phyloP scores from a whole-genome alignment of 2,888 invertebrate species.

The Campoplex nolae region DNA sequence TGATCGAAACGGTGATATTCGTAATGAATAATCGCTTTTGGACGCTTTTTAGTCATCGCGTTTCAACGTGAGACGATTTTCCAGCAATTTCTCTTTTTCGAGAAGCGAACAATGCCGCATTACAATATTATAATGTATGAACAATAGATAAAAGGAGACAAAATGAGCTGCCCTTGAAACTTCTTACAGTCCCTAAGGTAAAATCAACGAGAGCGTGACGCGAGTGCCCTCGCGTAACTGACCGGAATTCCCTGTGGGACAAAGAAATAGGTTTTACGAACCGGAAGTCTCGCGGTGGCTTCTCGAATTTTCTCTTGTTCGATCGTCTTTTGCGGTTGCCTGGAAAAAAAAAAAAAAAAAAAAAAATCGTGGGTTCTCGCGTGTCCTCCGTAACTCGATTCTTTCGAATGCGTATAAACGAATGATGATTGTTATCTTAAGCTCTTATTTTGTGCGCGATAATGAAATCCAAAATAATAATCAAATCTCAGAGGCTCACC shows the following conservation, averaged over 20 bases:
- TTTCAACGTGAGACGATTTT: neutral
- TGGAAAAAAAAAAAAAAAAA: neutral
- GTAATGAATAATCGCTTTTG: too few species aligned
- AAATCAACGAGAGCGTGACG: conserved; percentile 59
- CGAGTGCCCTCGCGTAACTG: conserved; percentile 31
- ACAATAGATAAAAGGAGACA: conserved; percentile 3
- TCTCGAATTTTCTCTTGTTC: conserved; percentile 29
- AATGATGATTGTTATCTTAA: neutral
- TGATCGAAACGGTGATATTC: too few species aligned
- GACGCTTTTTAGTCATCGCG: too few species aligned
- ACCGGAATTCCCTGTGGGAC: conserved; percentile 57
- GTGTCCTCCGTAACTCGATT: neutral
- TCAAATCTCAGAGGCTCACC: neutral
- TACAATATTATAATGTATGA: conserved; percentile 24
- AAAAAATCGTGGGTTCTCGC: neutral
- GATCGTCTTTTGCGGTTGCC: conserved; percentile 28
- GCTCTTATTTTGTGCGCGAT: neutral
- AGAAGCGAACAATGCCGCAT: conserved; percentile 15
- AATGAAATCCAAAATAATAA: neutral
- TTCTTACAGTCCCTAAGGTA: conserved; percentile 27
- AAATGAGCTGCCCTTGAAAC: conserved; percentile 35
- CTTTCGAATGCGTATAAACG: neutral
- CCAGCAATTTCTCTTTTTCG: neutral
- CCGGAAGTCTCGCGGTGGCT: conserved; percentile 49
- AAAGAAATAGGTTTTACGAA: conserved; percentile 50